Percentiles rank a stretch among this genome's conserved stretches.
phyloP scores from a whole-genome alignment of 2,888 invertebrate species.

The Phyllotreta striolata region DNA sequence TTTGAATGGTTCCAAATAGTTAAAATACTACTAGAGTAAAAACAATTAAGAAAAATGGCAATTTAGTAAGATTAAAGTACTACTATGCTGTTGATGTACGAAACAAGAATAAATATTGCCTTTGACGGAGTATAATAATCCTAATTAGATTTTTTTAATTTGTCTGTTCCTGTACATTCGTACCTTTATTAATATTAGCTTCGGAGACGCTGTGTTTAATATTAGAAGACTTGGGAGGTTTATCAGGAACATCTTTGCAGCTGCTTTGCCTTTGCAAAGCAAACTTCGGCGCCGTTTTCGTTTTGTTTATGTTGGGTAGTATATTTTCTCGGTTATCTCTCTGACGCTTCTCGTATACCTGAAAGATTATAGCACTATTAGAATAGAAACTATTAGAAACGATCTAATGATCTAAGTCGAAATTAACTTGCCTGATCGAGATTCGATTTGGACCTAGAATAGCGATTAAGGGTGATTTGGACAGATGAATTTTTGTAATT shows the following conservation, averaged over 20 bases:
- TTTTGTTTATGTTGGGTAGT: conserved; percentile 49
- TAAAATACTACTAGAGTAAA: too few species aligned
- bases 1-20: too few species aligned
- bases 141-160: too few species aligned
- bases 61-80: too few species aligned
- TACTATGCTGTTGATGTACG: too few species aligned
- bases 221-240: conserved; percentile 47
- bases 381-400: not conserved
- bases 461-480: conserved; percentile 50
- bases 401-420: not conserved
- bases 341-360: conserved; percentile 54
- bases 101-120: too few species aligned
- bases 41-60: too few species aligned
- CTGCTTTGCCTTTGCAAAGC: conserved; percentile 58
- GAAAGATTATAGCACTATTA: conserved; percentile 19
- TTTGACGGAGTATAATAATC: too few species aligned
- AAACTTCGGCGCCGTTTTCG: conserved; percentile 45
- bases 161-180: too few species aligned
- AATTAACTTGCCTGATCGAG: conserved; percentile 54
- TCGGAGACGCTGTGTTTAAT: conserved; percentile 61
- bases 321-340: conserved; percentile 53
- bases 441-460: conserved; percentile 60
- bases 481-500: conserved; percentile 52
- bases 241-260: conserved; percentile 57
- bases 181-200: conserved; percentile 57